phyloP scores from a whole-genome alignment of 2,888 invertebrate species.

The Tachystola acroxantha region DNA sequence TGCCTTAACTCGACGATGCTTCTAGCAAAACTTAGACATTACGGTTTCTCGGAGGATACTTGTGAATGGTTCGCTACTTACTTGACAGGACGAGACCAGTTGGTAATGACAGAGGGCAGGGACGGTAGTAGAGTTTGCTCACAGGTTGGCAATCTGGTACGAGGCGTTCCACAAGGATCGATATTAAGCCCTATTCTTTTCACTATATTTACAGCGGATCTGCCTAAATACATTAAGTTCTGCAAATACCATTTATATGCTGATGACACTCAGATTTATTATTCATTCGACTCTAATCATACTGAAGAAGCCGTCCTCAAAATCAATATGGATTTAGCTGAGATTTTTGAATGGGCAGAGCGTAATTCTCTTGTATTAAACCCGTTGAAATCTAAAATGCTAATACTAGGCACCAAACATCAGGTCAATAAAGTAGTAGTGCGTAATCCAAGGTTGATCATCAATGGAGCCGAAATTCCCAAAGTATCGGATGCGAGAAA shows the following conservation, averaged over 20 bases:
- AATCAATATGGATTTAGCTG: background rate
- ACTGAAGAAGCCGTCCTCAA: background rate
- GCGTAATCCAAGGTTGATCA: no score
- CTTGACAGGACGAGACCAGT: constrained; percentile 7
- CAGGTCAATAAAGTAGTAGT: no score
- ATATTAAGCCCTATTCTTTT: constrained; percentile 10
- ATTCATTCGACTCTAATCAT: constrained; percentile 3
- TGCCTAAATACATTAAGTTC: constrained; percentile 3
- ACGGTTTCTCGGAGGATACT: constrained; percentile 10
- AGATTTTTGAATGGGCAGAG: background rate
- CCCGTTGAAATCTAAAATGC: no score
- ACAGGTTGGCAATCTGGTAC: background rate
- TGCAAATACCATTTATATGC: constrained; percentile 13
- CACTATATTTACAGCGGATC: constrained; percentile 10
- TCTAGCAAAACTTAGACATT: constrained; percentile 9
- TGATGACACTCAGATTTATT: constrained; percentile 9
- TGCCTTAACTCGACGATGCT: constrained; percentile 4
- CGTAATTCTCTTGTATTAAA: background rate
- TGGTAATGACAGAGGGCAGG: constrained; percentile 2
- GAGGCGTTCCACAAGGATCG: constrained; percentile 13
- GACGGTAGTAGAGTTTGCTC: constrained; percentile 5
- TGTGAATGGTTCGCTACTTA: constrained; percentile 7
- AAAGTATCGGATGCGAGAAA: no score
- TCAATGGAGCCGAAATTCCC: no score
- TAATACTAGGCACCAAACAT: no score